These are phyloP conservation scores for Sebastolobus alascanus DNA, from an alignment of 2,797 vertebrate species.

Conservation along the genomic window DNA sequence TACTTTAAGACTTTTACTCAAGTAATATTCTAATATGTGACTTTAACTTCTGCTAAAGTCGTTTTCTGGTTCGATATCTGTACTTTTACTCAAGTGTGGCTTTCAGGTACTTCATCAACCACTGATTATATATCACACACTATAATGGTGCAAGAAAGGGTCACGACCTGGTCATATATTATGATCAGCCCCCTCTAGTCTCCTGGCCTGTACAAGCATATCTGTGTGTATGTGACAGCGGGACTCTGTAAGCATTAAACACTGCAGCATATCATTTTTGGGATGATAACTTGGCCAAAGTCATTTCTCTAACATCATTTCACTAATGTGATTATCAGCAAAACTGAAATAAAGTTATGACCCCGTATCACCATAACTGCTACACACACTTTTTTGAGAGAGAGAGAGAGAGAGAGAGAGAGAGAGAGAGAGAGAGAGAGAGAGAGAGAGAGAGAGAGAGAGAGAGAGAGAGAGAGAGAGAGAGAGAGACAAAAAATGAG, in stretches of 20 bases:
- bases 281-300: neutral
- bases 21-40: no score
- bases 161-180: neutral
- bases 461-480: no score
- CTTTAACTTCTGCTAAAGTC: no score
- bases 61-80: no score
- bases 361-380: neutral
- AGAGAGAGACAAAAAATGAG: neutral
- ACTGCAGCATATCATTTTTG: neutral
- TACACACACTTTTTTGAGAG: neutral
- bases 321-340: conserved; percentile 18
- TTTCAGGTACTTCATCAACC: no score
- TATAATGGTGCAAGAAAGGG: neutral
- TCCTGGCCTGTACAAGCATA: neutral
- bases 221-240: neutral
- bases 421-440: neutral
- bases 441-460: neutral
- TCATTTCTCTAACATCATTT: conserved; percentile 1
- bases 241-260: neutral
- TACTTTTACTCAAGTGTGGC: no score
- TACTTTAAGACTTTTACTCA: no score
- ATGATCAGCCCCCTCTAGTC: neutral
- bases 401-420: neutral
- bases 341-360: neutral
- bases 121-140: no score